phyloP scores from a whole-genome alignment of 2,797 vertebrate species.

The Gadopsis bispinosus region DNA sequence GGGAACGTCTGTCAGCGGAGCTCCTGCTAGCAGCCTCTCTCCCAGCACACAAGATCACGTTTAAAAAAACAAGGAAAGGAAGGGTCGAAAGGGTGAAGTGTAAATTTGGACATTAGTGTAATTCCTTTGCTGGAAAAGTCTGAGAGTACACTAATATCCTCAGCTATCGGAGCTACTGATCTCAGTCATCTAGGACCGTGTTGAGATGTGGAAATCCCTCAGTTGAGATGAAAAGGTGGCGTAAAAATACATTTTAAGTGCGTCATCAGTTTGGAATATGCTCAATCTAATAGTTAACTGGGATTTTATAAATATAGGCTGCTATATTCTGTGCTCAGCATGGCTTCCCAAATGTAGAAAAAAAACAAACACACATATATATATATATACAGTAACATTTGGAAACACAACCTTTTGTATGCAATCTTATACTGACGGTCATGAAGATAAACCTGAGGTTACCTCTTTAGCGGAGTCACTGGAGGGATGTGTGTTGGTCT shows the following conservation, averaged over 20 bases:
- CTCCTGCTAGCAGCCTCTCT: constrained; percentile 12
- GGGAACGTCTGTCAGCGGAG: constrained; percentile 55
- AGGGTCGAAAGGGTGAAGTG: constrained; percentile 9
- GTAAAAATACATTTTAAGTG: neutral
- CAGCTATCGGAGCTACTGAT: neutral
- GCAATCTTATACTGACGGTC: constrained; percentile 64
- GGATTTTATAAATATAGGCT: neutral
- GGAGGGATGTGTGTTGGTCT: constrained; percentile 49
- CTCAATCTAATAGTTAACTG: neutral
- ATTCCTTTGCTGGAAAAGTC: constrained; percentile 26
- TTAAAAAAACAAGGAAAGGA: neutral
- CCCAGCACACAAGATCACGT: constrained; percentile 35
- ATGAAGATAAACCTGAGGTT: constrained; percentile 63
- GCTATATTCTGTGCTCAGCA: neutral
- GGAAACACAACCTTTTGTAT: constrained; percentile 46
- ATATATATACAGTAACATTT: constrained; percentile 41
- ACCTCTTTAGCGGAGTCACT: constrained; percentile 47
- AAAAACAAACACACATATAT: constrained; percentile 12
- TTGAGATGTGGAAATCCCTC: neutral
- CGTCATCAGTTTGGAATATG: neutral
- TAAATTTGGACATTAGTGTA: constrained; percentile 12
- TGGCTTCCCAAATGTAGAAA: constrained; percentile 19
- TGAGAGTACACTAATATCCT: constrained; percentile 4
- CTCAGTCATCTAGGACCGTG: neutral
- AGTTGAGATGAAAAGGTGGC: neutral